A percentile compares a stretch with the other conserved stretches of the same genome.
Conservation (phyloP, 1,140 invertebrate species). For the Drosophila trapezifrons region DNA sequence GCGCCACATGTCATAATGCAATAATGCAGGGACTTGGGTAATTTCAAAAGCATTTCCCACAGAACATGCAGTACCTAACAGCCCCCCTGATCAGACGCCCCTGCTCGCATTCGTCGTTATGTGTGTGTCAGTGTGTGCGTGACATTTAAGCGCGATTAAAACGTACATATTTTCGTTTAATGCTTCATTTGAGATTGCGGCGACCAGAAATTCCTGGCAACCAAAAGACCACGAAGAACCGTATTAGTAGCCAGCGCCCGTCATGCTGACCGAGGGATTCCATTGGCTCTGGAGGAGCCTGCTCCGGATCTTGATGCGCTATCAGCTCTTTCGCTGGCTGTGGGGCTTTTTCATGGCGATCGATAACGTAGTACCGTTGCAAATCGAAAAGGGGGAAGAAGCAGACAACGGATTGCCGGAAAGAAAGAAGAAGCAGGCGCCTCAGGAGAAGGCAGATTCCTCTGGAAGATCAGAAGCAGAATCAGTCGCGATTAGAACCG, state of each 20-base stretch:
- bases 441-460: constrained; percentile 12
- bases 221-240: constrained; percentile 29
- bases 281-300: constrained; percentile 52
- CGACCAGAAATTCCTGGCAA: constrained; percentile 31
- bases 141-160: constrained; percentile 29
- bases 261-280: constrained; percentile 60
- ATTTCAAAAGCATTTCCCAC: background rate
- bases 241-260: constrained; percentile 20
- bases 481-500: constrained; percentile 51
- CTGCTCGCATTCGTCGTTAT: constrained; percentile 8
- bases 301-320: constrained; percentile 62
- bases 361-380: constrained; percentile 51
- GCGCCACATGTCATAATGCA: constrained; percentile 50
- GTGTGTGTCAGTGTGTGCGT: constrained; percentile 13
- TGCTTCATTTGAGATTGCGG: constrained; percentile 38
- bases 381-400: constrained; percentile 24
- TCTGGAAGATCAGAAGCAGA: constrained; percentile 28
- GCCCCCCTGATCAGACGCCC: constrained; percentile 6
- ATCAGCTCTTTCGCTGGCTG: constrained; percentile 74
- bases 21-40: constrained; percentile 7
- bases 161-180: constrained; percentile 33
- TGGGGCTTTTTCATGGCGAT: constrained; percentile 33
- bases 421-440: constrained; percentile 21
- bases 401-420: constrained; percentile 18
- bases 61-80: constrained; percentile 4